These are phyloP conservation scores for Passer domesticus DNA, from an alignment of 2,113 vertebrate genomes.

Conservation along the genomic window DNA sequence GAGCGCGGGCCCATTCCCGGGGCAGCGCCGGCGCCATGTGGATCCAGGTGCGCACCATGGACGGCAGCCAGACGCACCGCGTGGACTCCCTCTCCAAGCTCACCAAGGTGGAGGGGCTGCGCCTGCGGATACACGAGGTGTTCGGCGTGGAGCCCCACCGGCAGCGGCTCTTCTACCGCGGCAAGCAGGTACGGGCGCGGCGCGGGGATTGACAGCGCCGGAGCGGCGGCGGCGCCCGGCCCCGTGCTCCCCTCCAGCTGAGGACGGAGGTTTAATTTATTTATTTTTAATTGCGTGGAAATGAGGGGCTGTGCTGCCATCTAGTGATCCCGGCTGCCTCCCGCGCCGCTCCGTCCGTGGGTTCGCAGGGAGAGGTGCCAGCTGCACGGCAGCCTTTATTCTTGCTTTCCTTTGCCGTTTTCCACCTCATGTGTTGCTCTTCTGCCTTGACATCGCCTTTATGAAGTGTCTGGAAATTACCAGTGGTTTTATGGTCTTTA, in stretches of 20 bases:
- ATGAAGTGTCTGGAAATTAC: background rate
- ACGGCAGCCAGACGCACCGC: constrained; percentile 88
- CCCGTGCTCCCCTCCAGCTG: background rate
- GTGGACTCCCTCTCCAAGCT: constrained; percentile 93
- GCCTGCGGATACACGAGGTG: constrained; percentile 84
- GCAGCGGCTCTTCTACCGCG: constrained; percentile 93
- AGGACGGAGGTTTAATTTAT: background rate
- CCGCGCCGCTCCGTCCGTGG: background rate
- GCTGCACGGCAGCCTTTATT: background rate
- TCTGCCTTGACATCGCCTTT: background rate
- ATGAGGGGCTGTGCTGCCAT: background rate
- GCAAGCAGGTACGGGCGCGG: constrained; percentile 84
- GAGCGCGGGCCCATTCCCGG: background rate
- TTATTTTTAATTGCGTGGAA: background rate
- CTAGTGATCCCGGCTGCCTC: background rate
- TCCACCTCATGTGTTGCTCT: accelerated
- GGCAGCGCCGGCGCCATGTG: constrained; percentile 83
- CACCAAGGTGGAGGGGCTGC: constrained; percentile 91
- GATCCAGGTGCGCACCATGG: constrained; percentile 98
- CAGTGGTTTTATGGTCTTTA: background rate
- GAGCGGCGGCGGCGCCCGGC: accelerated
- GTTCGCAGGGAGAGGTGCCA: accelerated
- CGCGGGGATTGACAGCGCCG: background rate
- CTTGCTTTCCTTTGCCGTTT: accelerated
- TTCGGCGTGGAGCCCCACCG: constrained; percentile 84